Base-by-base conservation (phyloP, 92 coral and sea anemone species). In the Desmophyllum pertusum region DNA sequence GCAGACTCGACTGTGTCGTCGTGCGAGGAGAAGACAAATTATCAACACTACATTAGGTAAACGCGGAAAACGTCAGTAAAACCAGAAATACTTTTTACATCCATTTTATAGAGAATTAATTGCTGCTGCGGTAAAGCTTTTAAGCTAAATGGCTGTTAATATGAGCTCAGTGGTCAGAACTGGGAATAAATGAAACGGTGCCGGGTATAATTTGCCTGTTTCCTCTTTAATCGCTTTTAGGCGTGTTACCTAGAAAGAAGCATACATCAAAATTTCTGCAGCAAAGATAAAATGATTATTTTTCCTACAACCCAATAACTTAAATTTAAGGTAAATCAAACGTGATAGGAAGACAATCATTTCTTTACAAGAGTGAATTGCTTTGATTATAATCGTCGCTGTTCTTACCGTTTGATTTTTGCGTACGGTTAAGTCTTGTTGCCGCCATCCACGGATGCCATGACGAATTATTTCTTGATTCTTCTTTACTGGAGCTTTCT, bases 401-500 rank as follows among this genome's bases (percentile, higher is more conserved):
- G 38, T 9, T 67, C 84, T 94, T 88, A 97, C 99, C 98, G 71
- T 80, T 93, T 79, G 92, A 70, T 85, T 92, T 97, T 78, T 83
- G 92, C 29, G 94, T 93, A 53, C 98, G 88, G 85, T 89, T 94
- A 84, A 94, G 89, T 83, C 99, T 83, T 8, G 98, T 90, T 23
- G 99, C 91, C 41, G 94, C 90, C 99, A 94, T 97, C 98, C 98
- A 97, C 19, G 99, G 97, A 88, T 97, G 98, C 99, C 99, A 94
- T 1, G 93, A 90, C 3, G 93, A 83, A 81, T 75, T 84, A 84
- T 88, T 84, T 53, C 81, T 79, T 21, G 84, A 76, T 59, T 78
- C 85, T 57, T 87, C 91, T 48, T 77, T 83, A 33, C 51, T 43
- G 29, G 89, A 78, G 79, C 88, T 84, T 82, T 91, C 96, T 46